Percentiles rank a stretch among this genome's conserved stretches.
These are phyloP conservation scores for Ernsta delagoae DNA, from an alignment of 2,888 invertebrate genomes.

Conservation along the genomic window DNA sequence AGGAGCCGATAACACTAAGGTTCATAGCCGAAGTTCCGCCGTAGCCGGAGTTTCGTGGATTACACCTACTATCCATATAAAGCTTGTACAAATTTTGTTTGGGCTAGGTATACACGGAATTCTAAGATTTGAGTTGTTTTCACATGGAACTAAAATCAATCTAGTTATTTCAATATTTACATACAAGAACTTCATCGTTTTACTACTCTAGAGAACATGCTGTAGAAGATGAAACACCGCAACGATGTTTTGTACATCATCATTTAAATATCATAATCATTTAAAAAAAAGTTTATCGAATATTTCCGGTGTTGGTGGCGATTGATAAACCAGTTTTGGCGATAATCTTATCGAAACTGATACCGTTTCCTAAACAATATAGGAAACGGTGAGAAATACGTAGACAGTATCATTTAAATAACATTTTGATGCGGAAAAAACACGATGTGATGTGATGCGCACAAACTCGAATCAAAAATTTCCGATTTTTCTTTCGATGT, in stretches of 20 bases:
- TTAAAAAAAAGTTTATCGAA: constrained; percentile 23
- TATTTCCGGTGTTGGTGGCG: constrained; percentile 52
- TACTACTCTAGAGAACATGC: too few species aligned
- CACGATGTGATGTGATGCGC: too few species aligned
- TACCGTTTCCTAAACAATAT: constrained; percentile 10
- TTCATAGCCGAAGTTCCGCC: constrained; percentile 78
- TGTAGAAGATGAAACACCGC: neutral
- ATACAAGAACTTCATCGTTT: too few species aligned
- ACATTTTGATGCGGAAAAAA: too few species aligned
- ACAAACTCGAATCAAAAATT: too few species aligned
- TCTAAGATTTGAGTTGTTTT: constrained; percentile 54
- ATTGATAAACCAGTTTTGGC: constrained; percentile 27
- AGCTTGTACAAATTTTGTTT: constrained; percentile 71
- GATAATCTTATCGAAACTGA: constrained; percentile 17
- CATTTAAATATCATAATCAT: neutral
- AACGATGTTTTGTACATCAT: too few species aligned
- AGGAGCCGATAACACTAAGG: constrained; percentile 78
- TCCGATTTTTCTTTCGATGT: too few species aligned
- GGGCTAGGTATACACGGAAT: constrained; percentile 67
- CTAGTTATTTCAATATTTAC: too few species aligned
- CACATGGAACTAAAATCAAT: neutral
- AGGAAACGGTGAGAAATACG: neutral
- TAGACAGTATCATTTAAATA: too few species aligned
- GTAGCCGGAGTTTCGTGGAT: constrained; percentile 64
- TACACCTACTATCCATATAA: constrained; percentile 74